A percentile compares a stretch with the other conserved stretches of the same genome.
These are phyloP conservation scores for Xiphorhynchus elegans DNA, from an alignment of 2,113 vertebrate species.

Conservation along the genomic window DNA sequence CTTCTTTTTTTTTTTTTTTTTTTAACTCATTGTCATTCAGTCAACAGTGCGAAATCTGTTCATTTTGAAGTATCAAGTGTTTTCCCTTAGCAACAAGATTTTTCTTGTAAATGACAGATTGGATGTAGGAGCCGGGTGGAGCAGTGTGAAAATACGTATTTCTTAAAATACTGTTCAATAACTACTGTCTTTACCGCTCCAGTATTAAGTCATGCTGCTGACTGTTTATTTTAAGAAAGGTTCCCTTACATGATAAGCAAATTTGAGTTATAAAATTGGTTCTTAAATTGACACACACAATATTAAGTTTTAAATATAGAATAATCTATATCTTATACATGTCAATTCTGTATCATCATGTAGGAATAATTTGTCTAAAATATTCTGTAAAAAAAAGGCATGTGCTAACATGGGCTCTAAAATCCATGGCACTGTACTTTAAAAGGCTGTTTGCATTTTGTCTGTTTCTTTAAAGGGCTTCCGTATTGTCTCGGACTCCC, in stretches of 20 bases:
- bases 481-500: slow-evolving; percentile 85
- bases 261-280: neutral
- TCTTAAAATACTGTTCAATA: slow-evolving; percentile 16
- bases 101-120: slow-evolving; percentile 25
- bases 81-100: slow-evolving; percentile 39
- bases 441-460: slow-evolving; percentile 62
- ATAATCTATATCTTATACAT: slow-evolving; percentile 4
- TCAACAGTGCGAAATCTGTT: neutral
- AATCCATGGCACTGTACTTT: slow-evolving; percentile 32
- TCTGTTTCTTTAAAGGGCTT: slow-evolving; percentile 81
- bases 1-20: neutral
- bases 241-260: neutral
- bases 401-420: neutral
- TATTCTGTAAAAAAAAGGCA: neutral
- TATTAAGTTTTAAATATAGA: slow-evolving; percentile 12
- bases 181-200: neutral
- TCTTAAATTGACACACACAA: accelerated
- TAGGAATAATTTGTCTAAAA: slow-evolving; percentile 26
- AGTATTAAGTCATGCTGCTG: neutral
- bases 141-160: slow-evolving; percentile 43
- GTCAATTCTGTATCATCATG: neutral
- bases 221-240: neutral
- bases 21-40: neutral
- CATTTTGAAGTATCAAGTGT: neutral
- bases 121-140: slow-evolving; percentile 47